A percentile compares a stretch with the other conserved stretches of the same genome.
Conservation (phyloP, 1,140 invertebrate genomes). For the Tetramorium simillimum region DNA sequence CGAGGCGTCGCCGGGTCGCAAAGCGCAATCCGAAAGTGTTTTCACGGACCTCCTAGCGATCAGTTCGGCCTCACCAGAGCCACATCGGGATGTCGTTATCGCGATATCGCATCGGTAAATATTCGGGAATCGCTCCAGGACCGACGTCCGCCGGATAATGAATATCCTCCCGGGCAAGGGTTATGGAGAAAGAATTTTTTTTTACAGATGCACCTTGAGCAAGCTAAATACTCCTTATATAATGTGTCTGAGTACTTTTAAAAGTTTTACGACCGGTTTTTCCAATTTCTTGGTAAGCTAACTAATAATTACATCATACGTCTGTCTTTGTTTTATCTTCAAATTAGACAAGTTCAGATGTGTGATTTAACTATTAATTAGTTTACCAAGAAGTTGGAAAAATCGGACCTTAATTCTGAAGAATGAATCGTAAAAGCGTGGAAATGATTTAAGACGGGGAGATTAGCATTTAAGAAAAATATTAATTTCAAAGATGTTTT, state of each 20-base stretch:
- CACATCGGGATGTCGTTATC: not conserved
- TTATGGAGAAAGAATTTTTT: not conserved
- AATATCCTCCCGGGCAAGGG: not conserved
- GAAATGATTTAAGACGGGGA: not conserved
- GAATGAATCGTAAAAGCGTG: not conserved
- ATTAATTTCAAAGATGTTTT: not conserved
- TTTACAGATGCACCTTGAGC: not conserved
- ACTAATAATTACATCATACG: too few species aligned
- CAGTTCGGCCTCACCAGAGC: not conserved
- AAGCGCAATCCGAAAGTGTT: not conserved
- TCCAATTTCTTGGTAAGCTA: too few species aligned
- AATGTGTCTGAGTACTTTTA: not conserved
- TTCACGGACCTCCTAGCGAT: not conserved
- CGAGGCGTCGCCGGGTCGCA: not conserved
- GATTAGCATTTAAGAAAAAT: not conserved
- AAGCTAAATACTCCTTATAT: not conserved
- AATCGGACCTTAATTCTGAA: not conserved
- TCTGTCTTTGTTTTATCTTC: too few species aligned
- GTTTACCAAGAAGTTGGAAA: too few species aligned
- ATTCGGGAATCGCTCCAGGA: not conserved
- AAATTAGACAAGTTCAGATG: too few species aligned
- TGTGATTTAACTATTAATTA: too few species aligned
- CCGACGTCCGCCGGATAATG: not conserved
- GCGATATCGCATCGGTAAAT: not conserved
- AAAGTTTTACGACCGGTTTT: not conserved